Conservation (phyloP, 2,888 invertebrate species). For the Eupithecia exiguata region DNA sequence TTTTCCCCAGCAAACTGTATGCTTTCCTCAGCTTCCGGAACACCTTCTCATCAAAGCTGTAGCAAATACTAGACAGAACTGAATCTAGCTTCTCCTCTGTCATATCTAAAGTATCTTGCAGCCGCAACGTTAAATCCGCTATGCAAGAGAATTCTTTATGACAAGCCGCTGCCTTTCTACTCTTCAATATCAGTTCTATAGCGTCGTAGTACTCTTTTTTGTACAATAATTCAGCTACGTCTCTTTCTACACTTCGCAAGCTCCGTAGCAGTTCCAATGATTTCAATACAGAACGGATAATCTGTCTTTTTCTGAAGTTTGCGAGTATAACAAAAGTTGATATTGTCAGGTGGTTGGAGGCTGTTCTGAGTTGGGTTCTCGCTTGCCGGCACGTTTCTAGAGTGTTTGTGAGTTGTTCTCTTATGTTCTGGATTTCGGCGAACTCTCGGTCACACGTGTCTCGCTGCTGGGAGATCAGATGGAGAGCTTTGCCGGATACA, state of each 20-base stretch:
- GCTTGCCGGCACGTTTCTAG: slow-evolving; percentile 89
- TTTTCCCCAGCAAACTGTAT: slow-evolving; percentile 94
- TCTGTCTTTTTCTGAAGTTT: slow-evolving; percentile 94
- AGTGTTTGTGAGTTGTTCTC: slow-evolving; percentile 87
- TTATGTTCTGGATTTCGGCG: slow-evolving; percentile 88
- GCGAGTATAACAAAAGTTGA: slow-evolving; percentile 95
- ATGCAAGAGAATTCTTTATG: slow-evolving; percentile 96
- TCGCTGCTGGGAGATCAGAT: slow-evolving; percentile 96
- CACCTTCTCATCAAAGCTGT: slow-evolving; percentile 89
- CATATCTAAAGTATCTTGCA: slow-evolving; percentile 95
- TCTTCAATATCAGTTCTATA: slow-evolving; percentile 94
- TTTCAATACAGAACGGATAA: slow-evolving; percentile 90
- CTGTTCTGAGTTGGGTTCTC: slow-evolving; percentile 88
- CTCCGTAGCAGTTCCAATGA: slow-evolving; percentile 84
- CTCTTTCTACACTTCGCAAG: slow-evolving; percentile 91
- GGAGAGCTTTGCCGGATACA: slow-evolving; percentile 96
- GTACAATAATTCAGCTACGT: slow-evolving; percentile 90
- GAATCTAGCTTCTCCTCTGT: slow-evolving; percentile 96
- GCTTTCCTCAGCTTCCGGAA: slow-evolving; percentile 94
- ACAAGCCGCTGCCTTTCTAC: slow-evolving; percentile 92
- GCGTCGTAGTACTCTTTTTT: slow-evolving; percentile 95
- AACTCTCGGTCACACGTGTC: slow-evolving; percentile 94
- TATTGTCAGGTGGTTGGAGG: slow-evolving; percentile 92
- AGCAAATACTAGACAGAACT: slow-evolving; percentile 90
- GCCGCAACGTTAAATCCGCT: slow-evolving; percentile 91